phyloP scores from a whole-genome alignment of 2,888 invertebrate species.

The Pristionchus exspectatus region DNA sequence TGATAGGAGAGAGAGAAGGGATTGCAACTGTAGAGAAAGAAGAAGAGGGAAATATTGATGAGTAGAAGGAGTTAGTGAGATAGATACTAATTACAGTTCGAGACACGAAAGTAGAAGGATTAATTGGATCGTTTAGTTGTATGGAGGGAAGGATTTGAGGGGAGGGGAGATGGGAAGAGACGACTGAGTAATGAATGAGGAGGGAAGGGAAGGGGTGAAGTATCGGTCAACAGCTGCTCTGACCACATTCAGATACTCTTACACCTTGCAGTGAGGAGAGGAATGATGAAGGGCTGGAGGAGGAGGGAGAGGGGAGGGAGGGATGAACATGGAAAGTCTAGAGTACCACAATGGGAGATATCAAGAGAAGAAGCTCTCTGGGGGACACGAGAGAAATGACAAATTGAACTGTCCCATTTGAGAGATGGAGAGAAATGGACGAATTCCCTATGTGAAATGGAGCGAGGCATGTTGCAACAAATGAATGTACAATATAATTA shows the following conservation, averaged over 20 bases:
- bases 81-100: constrained; percentile 58
- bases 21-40: constrained; percentile 28
- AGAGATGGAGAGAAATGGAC: constrained; percentile 21
- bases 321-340: not conserved
- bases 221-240: constrained; percentile 1
- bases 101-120: constrained; percentile 58
- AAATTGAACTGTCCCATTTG: constrained; percentile 37
- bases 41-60: constrained; percentile 4
- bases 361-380: constrained; percentile 24
- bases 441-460: constrained; percentile 36
- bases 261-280: constrained; percentile 10
- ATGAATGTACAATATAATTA: not conserved
- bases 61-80: constrained; percentile 1
- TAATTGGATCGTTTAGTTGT: constrained; percentile 58
- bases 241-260: constrained; percentile 10
- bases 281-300: not conserved
- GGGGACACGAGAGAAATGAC: constrained; percentile 36
- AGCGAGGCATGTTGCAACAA: not conserved
- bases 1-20: constrained; percentile 55
- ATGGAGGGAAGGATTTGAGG: not conserved
- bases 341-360: constrained; percentile 43
- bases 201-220: not conserved
- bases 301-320: not conserved
- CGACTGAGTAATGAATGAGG: constrained; percentile 27
- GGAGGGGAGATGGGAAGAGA: constrained; percentile 15